A percentile compares a stretch with the other conserved stretches of the same genome.
phyloP scores from a whole-genome alignment of 2,797 vertebrate species.

The Glyptemys insculpta region DNA sequence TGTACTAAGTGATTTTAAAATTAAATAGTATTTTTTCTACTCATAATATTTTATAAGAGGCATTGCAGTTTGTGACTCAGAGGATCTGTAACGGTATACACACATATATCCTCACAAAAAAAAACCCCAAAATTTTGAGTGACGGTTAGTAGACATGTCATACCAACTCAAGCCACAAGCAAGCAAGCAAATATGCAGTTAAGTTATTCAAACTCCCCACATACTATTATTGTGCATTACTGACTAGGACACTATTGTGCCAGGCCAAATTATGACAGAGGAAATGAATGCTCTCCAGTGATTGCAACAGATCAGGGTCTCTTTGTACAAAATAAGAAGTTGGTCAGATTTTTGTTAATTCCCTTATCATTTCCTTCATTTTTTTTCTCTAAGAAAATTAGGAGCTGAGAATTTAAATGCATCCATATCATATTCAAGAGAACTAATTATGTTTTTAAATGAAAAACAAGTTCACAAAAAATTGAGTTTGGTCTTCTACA shows the following conservation, averaged over 20 bases:
- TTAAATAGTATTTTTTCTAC: background rate
- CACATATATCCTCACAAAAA: background rate
- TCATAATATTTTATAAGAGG: background rate
- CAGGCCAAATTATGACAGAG: background rate
- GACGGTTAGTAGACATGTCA: background rate
- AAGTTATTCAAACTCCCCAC: background rate
- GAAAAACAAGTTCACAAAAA: constrained; percentile 37
- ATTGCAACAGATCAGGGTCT: background rate
- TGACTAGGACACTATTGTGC: background rate
- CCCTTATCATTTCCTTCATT: background rate
- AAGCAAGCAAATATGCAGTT: background rate
- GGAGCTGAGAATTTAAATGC: constrained; percentile 26
- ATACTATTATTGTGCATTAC: background rate
- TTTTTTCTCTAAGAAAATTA: background rate
- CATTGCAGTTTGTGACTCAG: background rate
- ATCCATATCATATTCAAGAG: constrained; percentile 18
- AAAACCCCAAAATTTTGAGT: background rate
- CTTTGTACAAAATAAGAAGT: background rate
- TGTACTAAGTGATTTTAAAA: background rate
- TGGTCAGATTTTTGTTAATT: background rate
- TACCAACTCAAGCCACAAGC: background rate
- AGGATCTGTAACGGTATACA: background rate
- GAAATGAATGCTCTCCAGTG: background rate
- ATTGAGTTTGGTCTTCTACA: background rate
- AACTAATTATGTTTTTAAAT: constrained; percentile 54